Percentiles rank a stretch among this genome's conserved stretches.
Evolutionary conservation across 2,797 vertebrate species (phyloP).

Genomic region (Anguilla anguilla): DNA sequence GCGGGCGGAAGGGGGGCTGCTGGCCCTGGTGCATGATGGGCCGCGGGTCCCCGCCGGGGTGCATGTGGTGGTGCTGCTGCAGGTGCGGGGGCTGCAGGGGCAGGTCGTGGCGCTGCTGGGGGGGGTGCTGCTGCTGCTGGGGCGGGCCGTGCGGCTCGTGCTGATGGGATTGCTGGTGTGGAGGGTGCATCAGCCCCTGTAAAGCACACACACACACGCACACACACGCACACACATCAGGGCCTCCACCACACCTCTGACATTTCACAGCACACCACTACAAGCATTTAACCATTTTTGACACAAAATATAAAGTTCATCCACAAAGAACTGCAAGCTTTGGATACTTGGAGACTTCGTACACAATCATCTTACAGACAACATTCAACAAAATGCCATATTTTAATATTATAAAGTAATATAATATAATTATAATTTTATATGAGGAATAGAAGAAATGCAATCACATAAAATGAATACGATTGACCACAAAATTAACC

Average conservation of each 20-base stretch:
- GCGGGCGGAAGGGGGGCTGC: constrained; percentile 79
- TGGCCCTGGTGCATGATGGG: constrained; percentile 85
- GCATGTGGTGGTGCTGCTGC: constrained; percentile 63
- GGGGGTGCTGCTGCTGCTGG: constrained; percentile 69
- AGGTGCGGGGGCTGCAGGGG: constrained; percentile 67
- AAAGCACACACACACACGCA: neutral
- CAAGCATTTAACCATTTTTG: neutral
- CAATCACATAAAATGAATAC: neutral
- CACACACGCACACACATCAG: neutral
- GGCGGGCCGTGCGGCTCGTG: constrained; percentile 75
- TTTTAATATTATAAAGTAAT: too few species aligned
- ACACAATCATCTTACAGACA: too few species aligned
- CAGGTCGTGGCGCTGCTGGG: constrained; percentile 60
- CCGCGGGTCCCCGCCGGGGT: constrained; percentile 71
- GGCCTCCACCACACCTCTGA: too few species aligned
- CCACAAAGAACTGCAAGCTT: too few species aligned
- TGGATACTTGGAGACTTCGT: too few species aligned
- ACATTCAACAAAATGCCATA: too few species aligned
- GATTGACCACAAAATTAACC: neutral
- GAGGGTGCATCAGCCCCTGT: constrained; percentile 82
- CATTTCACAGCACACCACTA: neutral
- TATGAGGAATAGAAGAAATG: too few species aligned
- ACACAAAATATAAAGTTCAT: too few species aligned
- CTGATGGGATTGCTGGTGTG: constrained; percentile 80
- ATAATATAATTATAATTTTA: too few species aligned